Conservation (phyloP, 2,888 invertebrate species). For the Hartigia nigra region DNA sequence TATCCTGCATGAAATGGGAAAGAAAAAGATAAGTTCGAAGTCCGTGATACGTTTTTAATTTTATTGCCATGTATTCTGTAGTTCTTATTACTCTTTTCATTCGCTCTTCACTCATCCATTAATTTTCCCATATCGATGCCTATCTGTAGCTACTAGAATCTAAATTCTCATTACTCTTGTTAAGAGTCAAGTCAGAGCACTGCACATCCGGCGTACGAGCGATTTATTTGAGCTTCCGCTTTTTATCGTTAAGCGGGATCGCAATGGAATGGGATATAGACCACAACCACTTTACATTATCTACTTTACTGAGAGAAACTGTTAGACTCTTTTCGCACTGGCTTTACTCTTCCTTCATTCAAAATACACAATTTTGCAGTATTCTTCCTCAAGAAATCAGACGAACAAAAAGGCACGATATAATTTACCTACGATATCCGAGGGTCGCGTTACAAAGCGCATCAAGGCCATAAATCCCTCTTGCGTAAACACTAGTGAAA, state of each 20-base stretch:
- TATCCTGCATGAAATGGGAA: not conserved
- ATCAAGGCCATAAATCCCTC: too few species aligned
- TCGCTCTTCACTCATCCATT: not conserved
- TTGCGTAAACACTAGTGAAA: not conserved
- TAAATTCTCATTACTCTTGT: slow-evolving; percentile 53
- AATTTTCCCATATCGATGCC: not conserved
- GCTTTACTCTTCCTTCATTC: not conserved
- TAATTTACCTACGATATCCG: not conserved
- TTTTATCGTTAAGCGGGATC: slow-evolving; percentile 52
- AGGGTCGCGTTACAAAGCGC: too few species aligned
- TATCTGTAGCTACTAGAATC: not conserved
- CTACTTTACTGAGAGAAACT: slow-evolving; percentile 22
- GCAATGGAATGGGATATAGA: slow-evolving; percentile 50
- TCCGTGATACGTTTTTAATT: not conserved
- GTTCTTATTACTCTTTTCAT: not conserved
- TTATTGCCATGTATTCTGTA: not conserved
- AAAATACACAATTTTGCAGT: not conserved
- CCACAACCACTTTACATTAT: slow-evolving; percentile 51
- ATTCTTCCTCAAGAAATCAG: too few species aligned
- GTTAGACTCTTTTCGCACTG: not conserved
- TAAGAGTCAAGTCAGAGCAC: slow-evolving; percentile 42
- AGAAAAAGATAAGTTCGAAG: not conserved
- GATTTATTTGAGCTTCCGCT: slow-evolving; percentile 58
- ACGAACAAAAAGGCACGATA: not conserved
- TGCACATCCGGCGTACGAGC: slow-evolving; percentile 53